These are phyloP conservation scores for Sebastes nivosus DNA, from an alignment of 2,797 vertebrate species.

Conservation along the genomic window DNA sequence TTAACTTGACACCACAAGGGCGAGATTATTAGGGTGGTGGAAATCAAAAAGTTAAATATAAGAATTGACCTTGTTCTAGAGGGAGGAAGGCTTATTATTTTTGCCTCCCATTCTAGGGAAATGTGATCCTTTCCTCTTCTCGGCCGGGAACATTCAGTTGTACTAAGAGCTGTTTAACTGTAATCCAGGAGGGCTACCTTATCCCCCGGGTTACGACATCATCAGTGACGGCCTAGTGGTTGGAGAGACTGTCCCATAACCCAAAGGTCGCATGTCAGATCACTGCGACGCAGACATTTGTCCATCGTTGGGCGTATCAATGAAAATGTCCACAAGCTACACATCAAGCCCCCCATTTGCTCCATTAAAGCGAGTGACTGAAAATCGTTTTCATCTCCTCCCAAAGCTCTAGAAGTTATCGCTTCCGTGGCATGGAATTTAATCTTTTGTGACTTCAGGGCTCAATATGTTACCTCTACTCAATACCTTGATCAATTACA, in stretches of 20 bases:
- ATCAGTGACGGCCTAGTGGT: neutral
- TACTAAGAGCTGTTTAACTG: slow-evolving; percentile 44
- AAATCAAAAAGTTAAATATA: neutral
- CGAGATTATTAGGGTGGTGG: neutral
- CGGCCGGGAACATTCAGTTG: slow-evolving; percentile 14
- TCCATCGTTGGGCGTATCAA: neutral
- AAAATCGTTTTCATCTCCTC: neutral
- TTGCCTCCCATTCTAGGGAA: slow-evolving; percentile 19
- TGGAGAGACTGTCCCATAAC: neutral
- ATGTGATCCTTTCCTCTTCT: slow-evolving; percentile 37
- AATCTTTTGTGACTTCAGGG: neutral
- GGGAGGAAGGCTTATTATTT: slow-evolving; percentile 4
- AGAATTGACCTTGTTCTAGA: slow-evolving; percentile 17
- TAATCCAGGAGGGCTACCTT: slow-evolving; percentile 41
- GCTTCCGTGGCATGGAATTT: neutral
- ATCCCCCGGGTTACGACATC: slow-evolving; percentile 23
- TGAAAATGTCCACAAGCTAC: neutral
- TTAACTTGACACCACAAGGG: neutral
- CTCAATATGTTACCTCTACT: neutral
- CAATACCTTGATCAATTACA: neutral
- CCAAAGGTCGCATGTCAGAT: slow-evolving; percentile 26
- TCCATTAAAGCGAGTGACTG: neutral
- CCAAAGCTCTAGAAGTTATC: neutral
- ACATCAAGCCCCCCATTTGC: neutral
- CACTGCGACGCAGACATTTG: neutral